Conservation (phyloP, 2,797 vertebrate species). For the Avahi laniger region DNA sequence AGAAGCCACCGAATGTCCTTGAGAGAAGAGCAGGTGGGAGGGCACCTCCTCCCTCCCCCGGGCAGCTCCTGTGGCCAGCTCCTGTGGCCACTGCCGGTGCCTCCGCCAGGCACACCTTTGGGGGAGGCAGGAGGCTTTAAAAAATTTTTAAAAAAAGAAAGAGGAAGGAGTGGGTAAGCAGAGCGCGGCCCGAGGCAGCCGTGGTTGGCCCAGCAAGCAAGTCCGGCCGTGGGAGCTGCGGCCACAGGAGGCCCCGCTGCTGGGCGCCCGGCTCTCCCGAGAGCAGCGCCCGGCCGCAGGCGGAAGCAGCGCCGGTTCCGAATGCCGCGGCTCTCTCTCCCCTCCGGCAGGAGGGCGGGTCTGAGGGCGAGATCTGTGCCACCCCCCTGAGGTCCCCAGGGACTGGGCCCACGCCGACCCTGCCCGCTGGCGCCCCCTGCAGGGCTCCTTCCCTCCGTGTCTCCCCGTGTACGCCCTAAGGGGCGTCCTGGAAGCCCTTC, state of each 20-base stretch:
- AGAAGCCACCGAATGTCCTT: neutral
- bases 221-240: neutral
- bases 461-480: neutral
- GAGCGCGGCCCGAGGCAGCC: neutral
- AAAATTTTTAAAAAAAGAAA: too few species aligned
- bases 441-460: neutral
- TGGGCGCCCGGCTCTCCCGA: neutral
- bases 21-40: neutral
- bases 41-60: too few species aligned
- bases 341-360: neutral
- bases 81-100: too few species aligned
- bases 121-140: too few species aligned
- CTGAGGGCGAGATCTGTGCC: neutral
- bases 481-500: neutral
- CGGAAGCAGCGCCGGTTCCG: neutral
- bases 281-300: neutral
- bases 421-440: neutral
- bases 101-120: too few species aligned
- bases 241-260: neutral
- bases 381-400: too few species aligned
- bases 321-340: too few species aligned
- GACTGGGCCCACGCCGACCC: accelerated
- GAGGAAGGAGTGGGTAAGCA: neutral
- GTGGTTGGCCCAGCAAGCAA: neutral
- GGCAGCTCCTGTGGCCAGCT: too few species aligned